Conservation (phyloP, 2,888 invertebrate species). For the Spialia ferax region DNA sequence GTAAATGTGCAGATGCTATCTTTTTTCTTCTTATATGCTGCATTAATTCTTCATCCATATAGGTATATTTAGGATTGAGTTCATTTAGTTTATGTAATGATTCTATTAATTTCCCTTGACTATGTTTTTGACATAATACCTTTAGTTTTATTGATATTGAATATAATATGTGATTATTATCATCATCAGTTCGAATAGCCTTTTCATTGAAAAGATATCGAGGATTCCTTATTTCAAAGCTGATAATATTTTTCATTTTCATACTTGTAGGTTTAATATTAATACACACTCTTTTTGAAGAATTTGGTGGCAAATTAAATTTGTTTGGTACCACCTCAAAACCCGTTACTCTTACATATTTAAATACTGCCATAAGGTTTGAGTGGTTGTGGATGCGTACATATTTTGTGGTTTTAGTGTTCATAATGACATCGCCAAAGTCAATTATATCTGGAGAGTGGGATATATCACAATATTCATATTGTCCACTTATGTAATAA, state of each 20-base stretch:
- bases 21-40: slow-evolving; percentile 53
- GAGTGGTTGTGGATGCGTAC: slow-evolving; percentile 79
- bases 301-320: slow-evolving; percentile 68
- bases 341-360: slow-evolving; percentile 68
- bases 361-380: slow-evolving; percentile 67
- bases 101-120: slow-evolving; percentile 54
- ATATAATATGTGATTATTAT: slow-evolving; percentile 63
- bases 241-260: slow-evolving; percentile 57
- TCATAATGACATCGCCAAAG: slow-evolving; percentile 74
- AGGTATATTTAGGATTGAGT: slow-evolving; percentile 62
- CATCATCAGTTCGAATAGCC: slow-evolving; percentile 40
- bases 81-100: slow-evolving; percentile 72
- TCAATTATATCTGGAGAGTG: slow-evolving; percentile 77
- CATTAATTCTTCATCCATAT: slow-evolving; percentile 57
- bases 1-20: slow-evolving; percentile 56
- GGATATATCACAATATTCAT: slow-evolving; percentile 76
- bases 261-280: slow-evolving; percentile 66
- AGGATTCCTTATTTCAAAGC: slow-evolving; percentile 67
- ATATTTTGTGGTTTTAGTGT: slow-evolving; percentile 63
- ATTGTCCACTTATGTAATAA: slow-evolving; percentile 86
- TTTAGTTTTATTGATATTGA: slow-evolving; percentile 58
- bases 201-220: slow-evolving; percentile 51
- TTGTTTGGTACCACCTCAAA: slow-evolving; percentile 70
- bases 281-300: slow-evolving; percentile 60
- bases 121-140: slow-evolving; percentile 56